Conservation (phyloP, 2,888 invertebrate genomes). For the Tiphia femorata region DNA sequence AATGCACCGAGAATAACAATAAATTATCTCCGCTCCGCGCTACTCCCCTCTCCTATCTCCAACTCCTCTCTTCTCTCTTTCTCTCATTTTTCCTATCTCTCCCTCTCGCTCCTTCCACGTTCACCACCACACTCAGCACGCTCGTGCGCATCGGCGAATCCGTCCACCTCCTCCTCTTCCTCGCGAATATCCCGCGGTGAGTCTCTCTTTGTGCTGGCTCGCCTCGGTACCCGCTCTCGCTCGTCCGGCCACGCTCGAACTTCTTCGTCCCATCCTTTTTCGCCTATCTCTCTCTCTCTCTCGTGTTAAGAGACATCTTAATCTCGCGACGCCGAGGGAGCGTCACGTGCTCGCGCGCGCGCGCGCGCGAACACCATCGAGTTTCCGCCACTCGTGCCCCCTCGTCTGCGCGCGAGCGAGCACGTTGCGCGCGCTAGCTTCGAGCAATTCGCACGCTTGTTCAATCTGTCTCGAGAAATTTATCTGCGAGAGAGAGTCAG, state of each 20-base stretch:
- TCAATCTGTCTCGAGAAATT: too few species aligned
- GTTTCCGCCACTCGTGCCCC: too few species aligned
- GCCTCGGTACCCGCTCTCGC: too few species aligned
- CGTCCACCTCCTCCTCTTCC: not conserved
- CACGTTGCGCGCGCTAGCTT: too few species aligned
- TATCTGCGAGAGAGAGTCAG: too few species aligned
- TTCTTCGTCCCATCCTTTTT: not conserved
- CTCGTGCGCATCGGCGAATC: too few species aligned
- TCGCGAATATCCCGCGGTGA: not conserved
- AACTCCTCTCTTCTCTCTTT: conserved; percentile 6
- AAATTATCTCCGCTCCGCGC: conserved; percentile 50
- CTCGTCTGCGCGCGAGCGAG: too few species aligned
- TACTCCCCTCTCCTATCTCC: conserved; percentile 32
- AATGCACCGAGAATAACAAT: conserved; percentile 55
- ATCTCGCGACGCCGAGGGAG: too few species aligned
- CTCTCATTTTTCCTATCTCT: not conserved
- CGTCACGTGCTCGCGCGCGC: too few species aligned
- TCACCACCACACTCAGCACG: too few species aligned
- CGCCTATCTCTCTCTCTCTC: not conserved
- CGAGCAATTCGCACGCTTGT: too few species aligned
- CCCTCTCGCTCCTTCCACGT: not conserved
- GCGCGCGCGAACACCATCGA: too few species aligned
- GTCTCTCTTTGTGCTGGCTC: not conserved
- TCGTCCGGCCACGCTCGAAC: not conserved
- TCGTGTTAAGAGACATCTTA: not conserved